phyloP scores from a whole-genome alignment of 2,888 invertebrate species.

The Punctoribates punctum region DNA sequence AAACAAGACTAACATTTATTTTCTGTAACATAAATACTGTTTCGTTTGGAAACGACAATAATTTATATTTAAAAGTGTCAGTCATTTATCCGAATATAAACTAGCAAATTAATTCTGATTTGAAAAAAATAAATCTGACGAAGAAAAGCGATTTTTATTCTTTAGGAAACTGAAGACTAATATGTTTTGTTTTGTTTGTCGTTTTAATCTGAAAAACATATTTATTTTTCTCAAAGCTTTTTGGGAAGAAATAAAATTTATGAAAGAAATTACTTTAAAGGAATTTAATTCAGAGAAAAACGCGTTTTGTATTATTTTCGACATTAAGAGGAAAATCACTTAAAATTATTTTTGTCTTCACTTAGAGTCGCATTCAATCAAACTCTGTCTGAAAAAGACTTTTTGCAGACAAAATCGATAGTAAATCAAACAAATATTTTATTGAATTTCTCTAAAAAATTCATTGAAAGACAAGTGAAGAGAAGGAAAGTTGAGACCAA shows the following conservation, averaged over 20 bases:
- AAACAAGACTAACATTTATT: too few species aligned
- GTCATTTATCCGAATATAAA: neutral
- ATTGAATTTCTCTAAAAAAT: slow-evolving; percentile 15
- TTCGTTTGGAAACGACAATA: neutral
- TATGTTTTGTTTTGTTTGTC: slow-evolving; percentile 1
- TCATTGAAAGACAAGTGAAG: neutral
- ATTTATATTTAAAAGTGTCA: neutral
- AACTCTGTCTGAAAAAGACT: neutral
- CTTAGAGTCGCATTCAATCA: slow-evolving; percentile 1
- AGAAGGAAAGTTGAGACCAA: neutral
- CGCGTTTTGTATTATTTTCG: neutral
- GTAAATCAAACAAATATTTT: slow-evolving; percentile 25
- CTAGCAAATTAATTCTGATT: neutral
- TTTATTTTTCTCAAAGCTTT: neutral
- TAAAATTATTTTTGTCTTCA: neutral
- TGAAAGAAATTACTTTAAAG: too few species aligned
- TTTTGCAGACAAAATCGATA: slow-evolving; percentile 26
- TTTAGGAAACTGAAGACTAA: neutral
- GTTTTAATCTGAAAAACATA: slow-evolving; percentile 13
- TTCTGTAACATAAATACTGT: too few species aligned
- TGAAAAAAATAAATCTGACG: neutral
- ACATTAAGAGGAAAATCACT: neutral
- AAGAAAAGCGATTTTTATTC: neutral
- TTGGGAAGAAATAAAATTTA: neutral
- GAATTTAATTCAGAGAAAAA: neutral